phyloP scores from a whole-genome alignment of 2,888 invertebrate genomes.

The Calameuta filiformis region DNA sequence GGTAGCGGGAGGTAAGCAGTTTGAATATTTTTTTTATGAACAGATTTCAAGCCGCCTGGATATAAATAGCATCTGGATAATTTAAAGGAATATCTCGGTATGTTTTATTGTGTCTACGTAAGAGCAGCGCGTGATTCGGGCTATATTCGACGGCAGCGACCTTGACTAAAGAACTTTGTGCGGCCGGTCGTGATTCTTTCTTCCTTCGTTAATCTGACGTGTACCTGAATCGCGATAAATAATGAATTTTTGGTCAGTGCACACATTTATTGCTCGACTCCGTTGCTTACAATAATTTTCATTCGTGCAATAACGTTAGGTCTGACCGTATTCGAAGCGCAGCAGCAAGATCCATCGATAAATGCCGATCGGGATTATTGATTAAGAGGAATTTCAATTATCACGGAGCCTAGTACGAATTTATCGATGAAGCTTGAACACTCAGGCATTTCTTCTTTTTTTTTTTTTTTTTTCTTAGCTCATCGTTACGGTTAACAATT shows the following conservation, averaged over 20 bases:
- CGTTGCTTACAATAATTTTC: neutral
- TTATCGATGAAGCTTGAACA: neutral
- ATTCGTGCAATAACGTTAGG: neutral
- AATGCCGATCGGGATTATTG: neutral
- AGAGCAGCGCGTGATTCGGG: neutral
- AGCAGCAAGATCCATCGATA: neutral
- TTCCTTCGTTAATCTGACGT: neutral
- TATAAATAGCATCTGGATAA: neutral
- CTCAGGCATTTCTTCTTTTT: neutral
- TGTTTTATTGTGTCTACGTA: neutral
- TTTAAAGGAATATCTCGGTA: neutral
- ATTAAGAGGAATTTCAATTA: neutral
- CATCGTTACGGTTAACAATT: neutral
- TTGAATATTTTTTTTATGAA: neutral
- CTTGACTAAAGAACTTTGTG: neutral
- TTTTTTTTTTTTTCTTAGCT: neutral
- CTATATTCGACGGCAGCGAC: neutral
- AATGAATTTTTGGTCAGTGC: neutral
- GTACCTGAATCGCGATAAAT: neutral
- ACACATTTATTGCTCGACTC: neutral
- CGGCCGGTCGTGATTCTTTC: neutral
- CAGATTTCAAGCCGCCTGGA: neutral
- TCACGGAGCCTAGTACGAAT: neutral
- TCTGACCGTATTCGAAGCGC: neutral
- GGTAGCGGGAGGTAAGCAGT: neutral